Evolutionary conservation across 2,797 vertebrate genomes (phyloP).

Genomic region (Hoplostethus mediterraneus): DNA sequence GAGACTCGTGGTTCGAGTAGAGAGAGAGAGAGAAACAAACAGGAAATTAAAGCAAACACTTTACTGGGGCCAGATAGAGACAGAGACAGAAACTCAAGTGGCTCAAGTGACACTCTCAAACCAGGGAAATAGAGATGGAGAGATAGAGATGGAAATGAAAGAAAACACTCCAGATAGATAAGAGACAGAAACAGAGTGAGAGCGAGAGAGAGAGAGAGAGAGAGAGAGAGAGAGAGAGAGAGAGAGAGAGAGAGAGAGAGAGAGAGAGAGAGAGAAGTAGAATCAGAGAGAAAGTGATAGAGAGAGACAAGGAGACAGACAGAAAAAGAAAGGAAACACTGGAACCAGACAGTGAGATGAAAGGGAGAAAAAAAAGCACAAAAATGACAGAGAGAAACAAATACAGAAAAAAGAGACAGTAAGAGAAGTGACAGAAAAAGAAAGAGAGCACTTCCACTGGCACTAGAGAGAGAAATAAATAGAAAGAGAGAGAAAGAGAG

Average conservation of each 20-base stretch:
- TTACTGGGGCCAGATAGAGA: no score
- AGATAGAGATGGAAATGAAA: no score
- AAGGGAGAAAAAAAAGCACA: neutral
- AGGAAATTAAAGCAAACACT: no score
- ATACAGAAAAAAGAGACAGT: neutral
- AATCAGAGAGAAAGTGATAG: neutral
- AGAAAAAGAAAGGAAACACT: neutral
- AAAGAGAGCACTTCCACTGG: neutral
- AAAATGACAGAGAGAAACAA: neutral
- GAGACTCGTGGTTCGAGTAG: no score
- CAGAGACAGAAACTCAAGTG: no score
- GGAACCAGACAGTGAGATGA: neutral
- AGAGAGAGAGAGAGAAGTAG: neutral
- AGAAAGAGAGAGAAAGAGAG: neutral
- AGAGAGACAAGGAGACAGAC: neutral
- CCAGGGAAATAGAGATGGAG: no score
- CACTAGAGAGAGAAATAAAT: neutral
- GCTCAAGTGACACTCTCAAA: no score
- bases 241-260: neutral
- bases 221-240: neutral
- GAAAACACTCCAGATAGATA: no score
- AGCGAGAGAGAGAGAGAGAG: neutral
- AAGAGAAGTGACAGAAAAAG: neutral
- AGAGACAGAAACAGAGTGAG: no score
- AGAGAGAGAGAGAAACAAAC: no score